Evolutionary conservation across 1,140 invertebrate genomes (phyloP), one percentile per base, ranked within the genome.

Genomic region (Papilio polytes): DNA sequence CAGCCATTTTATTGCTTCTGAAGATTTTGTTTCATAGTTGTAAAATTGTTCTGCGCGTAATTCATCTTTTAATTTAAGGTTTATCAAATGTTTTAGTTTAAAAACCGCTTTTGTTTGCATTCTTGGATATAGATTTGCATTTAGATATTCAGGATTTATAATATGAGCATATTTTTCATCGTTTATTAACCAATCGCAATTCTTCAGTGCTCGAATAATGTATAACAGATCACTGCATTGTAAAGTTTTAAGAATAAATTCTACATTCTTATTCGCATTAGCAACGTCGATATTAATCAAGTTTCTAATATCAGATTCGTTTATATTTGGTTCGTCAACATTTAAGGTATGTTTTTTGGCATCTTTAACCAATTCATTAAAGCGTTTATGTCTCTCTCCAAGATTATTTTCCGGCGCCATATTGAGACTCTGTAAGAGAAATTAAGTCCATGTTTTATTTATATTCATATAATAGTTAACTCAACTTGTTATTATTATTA

Each of bases 251-350:
- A 92, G 73, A 36, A 92, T 84, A 72, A 87, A 94, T 15, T 88
- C 82, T 3, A 91, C 80, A 85, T 94, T 77, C 82, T 74, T 87
- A 41, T 80, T 84, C 41, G 81, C 70, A 78, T 87, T 87, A 2
- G 91, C 91, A n/a, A 90, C 77, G 74, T 92, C 91, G 22, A 94
- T 91, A 81, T 90, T 90, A 12, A 92, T 46, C 36, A 94, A 82
- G 66, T 92, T 91, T 22, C 84, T 74, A n/a, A 91, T 31, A 80
- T 93, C 91, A 66, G 72, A 72, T 4, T 85, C 83, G 41, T 80
- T 80, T 31, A 73, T 59, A 20, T 84, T 80, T 15, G 83, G 73
- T 20, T 83, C 44, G 46, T 83, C 36, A 36, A 53, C 36, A 9
- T 78, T 44, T 26, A 86, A n/a, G 36, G 51, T 26, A 74, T 74